Conservation (phyloP, 2,888 invertebrate species). For the Papilio demoleus region DNA sequence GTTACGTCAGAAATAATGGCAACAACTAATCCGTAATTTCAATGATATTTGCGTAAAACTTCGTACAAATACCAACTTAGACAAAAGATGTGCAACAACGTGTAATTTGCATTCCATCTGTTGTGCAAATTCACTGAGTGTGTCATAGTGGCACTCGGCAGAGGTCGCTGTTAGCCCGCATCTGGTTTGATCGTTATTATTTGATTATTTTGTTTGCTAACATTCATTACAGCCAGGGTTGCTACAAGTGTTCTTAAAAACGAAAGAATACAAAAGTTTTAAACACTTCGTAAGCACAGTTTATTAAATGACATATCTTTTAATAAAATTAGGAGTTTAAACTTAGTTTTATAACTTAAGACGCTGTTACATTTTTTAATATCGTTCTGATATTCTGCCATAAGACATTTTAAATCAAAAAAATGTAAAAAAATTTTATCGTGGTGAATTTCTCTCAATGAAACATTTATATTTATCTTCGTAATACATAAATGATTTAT, state of each 20-base stretch:
- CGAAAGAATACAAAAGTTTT: no score
- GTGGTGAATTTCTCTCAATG: neutral
- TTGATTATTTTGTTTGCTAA: constrained; percentile 41
- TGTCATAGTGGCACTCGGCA: constrained; percentile 33
- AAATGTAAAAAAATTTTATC: no score
- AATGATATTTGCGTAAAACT: no score
- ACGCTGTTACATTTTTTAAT: no score
- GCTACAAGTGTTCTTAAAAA: neutral
- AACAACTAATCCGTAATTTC: neutral
- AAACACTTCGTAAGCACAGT: no score
- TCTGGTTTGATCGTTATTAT: constrained; percentile 47
- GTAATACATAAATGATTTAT: neutral
- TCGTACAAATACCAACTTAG: neutral
- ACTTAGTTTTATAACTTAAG: no score
- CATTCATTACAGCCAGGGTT: constrained; percentile 26
- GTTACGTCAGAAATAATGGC: no score
- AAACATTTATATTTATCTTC: neutral
- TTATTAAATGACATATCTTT: no score
- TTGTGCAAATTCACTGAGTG: neutral
- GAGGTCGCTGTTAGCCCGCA: constrained; percentile 42
- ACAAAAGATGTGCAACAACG: neutral
- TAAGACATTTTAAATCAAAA: no score
- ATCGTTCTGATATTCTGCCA: no score
- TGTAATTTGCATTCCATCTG: neutral
- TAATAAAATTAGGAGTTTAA: no score